Evolutionary conservation across 1,140 invertebrate genomes (phyloP).

Genomic region (Lepidurus arcticus): DNA sequence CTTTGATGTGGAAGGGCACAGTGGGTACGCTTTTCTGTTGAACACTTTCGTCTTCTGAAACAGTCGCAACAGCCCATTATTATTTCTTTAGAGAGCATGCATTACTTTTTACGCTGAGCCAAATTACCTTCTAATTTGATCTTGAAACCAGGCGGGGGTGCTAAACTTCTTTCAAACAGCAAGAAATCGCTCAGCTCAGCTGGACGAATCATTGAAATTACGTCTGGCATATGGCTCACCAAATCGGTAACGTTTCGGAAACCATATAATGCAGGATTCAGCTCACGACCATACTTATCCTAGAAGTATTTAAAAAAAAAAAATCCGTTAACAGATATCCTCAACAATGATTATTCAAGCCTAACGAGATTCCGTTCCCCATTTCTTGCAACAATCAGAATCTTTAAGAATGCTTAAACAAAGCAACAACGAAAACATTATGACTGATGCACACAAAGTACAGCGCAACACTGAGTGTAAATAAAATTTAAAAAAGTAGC

Average conservation of each 20-base stretch:
- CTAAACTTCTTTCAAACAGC: not conserved
- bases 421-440: no score
- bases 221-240: not conserved
- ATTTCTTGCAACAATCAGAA: no score
- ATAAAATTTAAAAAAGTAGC: not conserved
- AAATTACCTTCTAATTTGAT: not conserved
- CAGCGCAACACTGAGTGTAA: not conserved
- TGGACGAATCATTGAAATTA: not conserved
- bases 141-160: not conserved
- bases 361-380: not conserved
- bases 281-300: not conserved
- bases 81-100: no score
- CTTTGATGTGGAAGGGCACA: not conserved
- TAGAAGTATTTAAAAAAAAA: not conserved
- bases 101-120: not conserved
- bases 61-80: no score
- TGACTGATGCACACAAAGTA: no score
- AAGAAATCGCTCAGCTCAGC: slow-evolving; percentile 3
- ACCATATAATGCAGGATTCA: not conserved
- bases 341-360: not conserved
- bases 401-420: no score
- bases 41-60: not conserved
- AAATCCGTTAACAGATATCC: not conserved
- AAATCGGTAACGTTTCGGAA: not conserved
- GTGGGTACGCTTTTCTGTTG: not conserved